These are phyloP conservation scores for Trachelus iudaicus DNA, from an alignment of 2,888 invertebrate genomes.

Conservation along the genomic window DNA sequence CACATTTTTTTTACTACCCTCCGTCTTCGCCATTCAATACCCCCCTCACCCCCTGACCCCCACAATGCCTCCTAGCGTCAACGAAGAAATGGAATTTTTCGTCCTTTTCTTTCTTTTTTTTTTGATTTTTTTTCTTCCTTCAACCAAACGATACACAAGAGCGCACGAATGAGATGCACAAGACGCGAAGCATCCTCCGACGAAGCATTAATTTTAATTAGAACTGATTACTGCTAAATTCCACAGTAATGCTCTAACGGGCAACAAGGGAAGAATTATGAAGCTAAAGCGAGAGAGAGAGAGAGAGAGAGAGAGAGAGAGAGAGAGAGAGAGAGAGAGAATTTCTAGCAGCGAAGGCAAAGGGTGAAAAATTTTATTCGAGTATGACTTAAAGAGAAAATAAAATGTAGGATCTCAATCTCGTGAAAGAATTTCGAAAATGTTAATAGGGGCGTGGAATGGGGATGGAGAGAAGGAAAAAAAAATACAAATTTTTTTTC, in stretches of 20 bases:
- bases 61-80: too few relatives aligned
- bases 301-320: background rate
- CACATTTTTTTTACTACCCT: too few relatives aligned
- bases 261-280: too few relatives aligned
- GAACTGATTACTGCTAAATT: too few relatives aligned
- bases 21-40: too few relatives aligned
- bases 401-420: too few relatives aligned
- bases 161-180: background rate
- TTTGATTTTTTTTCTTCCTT: background rate
- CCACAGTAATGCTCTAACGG: too few relatives aligned
- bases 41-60: too few relatives aligned
- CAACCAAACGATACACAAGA: conserved; percentile 6
- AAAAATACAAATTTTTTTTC: background rate
- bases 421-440: background rate
- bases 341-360: background rate
- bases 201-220: too few relatives aligned
- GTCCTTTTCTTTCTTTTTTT: background rate
- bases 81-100: conserved; percentile 1
- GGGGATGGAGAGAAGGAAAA: background rate
- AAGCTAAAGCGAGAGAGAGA: background rate
- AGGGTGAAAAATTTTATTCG: background rate
- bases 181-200: background rate
- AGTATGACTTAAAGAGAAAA: too few relatives aligned
- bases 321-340: background rate
- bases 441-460: background rate